Evolutionary conservation across 2,888 invertebrate species (phyloP), one percentile per base, ranked within the genome.

Genomic region (Keiferia lycopersicella): DNA sequence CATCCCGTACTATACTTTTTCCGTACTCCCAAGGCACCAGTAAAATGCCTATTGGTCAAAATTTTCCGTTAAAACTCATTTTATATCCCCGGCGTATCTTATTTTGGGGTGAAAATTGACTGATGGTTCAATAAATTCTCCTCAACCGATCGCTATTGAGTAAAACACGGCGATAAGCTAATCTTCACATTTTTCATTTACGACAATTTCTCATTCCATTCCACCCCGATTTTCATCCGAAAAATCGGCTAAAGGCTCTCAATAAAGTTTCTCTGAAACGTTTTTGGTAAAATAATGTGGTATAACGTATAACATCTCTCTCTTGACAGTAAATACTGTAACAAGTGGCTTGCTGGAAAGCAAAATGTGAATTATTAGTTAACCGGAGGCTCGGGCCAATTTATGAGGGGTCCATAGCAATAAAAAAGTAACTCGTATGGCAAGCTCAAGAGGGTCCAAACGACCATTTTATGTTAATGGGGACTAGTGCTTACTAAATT

Each of bases 381-480:
- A 65, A 70, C 74, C 75, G 77, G 79, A 78, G 74, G 75, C 72
- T 75, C 72, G 72, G 73, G 69, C 72, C 75, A 76, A 83, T 84
- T 83, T 83, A 84, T 76, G 80, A 77, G 73, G 75, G 78, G 70
- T 67, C 72, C 73, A 66, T 67, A 67, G 73, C 72, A 79, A 79
- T 81, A 82, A 82, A 84, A 45, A 83, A 78, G 77, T 77, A 67
- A 69, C 69, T 72, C 70, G 68, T 64, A 69, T 66, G 68, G 30
- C 67, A 64, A 65, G 66, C 50, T 8, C 20, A 20, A 20, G 50
- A 38, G 60, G 77, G 72, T 72, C 72, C 72, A 74, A 83, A 83
- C 76, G 79, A 77, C 78, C 78, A 73, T 82, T 84, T 81, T 78
- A 85, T 84, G 84, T 82, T 84, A 85, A 84, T 84, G 76, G 77